Percentiles rank a stretch among this genome's conserved stretches.
These are phyloP conservation scores for Drosophila lowei DNA, from an alignment of 1,140 invertebrate genomes.

Conservation along the genomic window DNA sequence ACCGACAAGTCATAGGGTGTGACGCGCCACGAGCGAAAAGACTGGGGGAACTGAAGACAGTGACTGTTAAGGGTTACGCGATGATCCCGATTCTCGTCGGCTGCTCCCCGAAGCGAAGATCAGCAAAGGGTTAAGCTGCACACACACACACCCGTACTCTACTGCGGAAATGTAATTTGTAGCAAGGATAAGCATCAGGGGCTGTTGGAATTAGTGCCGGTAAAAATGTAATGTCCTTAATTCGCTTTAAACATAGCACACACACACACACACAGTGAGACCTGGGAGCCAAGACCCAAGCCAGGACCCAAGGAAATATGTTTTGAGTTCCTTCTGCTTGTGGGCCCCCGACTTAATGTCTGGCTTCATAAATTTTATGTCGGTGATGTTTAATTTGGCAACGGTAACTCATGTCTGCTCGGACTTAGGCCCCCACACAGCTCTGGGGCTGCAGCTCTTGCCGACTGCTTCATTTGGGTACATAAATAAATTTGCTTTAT, in stretches of 20 bases:
- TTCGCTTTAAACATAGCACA: slow-evolving; percentile 30
- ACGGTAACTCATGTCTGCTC: slow-evolving; percentile 77
- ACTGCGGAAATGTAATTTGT: slow-evolving; percentile 18
- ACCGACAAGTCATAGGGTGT: neutral
- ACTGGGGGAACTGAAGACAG: slow-evolving; percentile 5
- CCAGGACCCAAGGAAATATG: slow-evolving; percentile 35
- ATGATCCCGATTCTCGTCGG: neutral
- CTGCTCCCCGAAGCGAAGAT: slow-evolving; percentile 9
- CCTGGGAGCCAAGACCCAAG: neutral
- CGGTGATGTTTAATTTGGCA: slow-evolving; percentile 79
- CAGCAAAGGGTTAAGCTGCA: neutral
- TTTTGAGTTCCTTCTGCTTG: slow-evolving; percentile 50
- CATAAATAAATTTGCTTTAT: slow-evolving; percentile 65
- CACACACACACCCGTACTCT: neutral
- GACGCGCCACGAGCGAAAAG: neutral
- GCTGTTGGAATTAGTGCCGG: slow-evolving; percentile 41
- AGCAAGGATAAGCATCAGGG: slow-evolving; percentile 25
- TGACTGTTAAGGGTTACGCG: neutral
- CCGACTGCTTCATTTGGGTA: slow-evolving; percentile 61
- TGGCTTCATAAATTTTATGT: slow-evolving; percentile 78
- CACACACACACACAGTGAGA: neutral
- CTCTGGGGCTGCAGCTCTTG: neutral
- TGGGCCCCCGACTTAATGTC: slow-evolving; percentile 59
- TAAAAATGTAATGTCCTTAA: slow-evolving; percentile 43
- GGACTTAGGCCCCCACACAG: slow-evolving; percentile 47